phyloP scores from a whole-genome alignment of 1,140 invertebrate genomes.

The Platyscapa corneri region DNA sequence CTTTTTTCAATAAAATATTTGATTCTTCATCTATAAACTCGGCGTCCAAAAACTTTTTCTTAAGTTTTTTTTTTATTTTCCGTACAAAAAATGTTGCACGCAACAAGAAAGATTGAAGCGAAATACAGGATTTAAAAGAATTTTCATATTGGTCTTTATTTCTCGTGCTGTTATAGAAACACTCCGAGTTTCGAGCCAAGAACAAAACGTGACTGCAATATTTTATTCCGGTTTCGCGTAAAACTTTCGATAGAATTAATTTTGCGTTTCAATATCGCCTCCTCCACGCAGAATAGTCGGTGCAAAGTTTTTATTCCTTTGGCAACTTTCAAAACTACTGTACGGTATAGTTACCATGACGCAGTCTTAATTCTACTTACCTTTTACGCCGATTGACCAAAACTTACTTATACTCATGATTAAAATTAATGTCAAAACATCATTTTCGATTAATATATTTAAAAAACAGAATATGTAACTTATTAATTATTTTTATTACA shows the following conservation, averaged over 20 bases:
- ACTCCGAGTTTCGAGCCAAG: neutral
- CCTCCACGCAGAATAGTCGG: conserved; percentile 14
- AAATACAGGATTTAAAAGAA: conserved; percentile 16
- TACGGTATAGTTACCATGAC: neutral
- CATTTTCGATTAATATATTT: neutral
- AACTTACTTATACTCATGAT: neutral
- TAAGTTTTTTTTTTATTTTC: too few species aligned
- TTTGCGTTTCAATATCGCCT: conserved; percentile 11
- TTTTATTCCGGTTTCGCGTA: neutral
- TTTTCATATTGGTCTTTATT: conserved; percentile 23
- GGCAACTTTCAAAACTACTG: conserved; percentile 24
- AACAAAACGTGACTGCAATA: conserved; percentile 23
- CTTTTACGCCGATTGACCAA: neutral
- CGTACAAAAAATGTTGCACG: too few species aligned
- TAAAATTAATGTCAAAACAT: neutral
- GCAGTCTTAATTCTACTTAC: neutral
- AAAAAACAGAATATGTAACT: neutral
- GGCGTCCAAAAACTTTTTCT: neutral
- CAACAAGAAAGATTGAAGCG: too few species aligned
- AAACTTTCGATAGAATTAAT: conserved; percentile 44
- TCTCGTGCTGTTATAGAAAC: neutral
- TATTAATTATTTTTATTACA: neutral
- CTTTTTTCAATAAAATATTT: neutral
- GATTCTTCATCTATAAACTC: neutral
- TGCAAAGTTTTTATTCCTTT: conserved; percentile 17